phyloP scores from a whole-genome alignment of 2,888 invertebrate genomes.

The Tiphia femorata region DNA sequence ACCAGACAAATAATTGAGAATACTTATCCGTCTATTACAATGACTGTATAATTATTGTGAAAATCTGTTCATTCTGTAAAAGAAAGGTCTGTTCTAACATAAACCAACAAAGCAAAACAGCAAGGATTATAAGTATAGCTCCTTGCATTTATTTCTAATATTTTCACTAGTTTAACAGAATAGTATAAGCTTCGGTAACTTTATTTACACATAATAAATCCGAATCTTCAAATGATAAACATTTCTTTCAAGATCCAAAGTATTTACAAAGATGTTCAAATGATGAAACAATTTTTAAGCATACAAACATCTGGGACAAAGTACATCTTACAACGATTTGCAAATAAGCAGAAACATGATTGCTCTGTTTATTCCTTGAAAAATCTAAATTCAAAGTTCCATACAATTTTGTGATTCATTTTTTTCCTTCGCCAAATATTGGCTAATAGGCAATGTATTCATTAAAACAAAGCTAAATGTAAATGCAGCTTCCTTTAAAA shows the following conservation, averaged over 20 bases:
- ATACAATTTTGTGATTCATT: constrained; percentile 23
- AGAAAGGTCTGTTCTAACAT: no score
- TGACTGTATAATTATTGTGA: no score
- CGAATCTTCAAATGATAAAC: no score
- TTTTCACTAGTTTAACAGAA: constrained; percentile 47
- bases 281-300: constrained; percentile 42
- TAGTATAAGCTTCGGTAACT: constrained; percentile 60
- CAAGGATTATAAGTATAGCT: constrained; percentile 35
- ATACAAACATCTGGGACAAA: constrained; percentile 33
- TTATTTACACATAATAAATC: constrained; percentile 64
- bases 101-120: constrained; percentile 28
- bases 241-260: constrained; percentile 49
- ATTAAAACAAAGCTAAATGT: no score
- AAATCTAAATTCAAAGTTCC: constrained; percentile 21
- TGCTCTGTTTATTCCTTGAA: constrained; percentile 19
- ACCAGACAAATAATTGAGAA: no score
- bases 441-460: constrained; percentile 9
- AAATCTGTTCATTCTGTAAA: not conserved
- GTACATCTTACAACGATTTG: constrained; percentile 25
- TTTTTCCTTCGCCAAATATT: constrained; percentile 30
- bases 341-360: constrained; percentile 33
- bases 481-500: no score
- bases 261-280: constrained; percentile 58
- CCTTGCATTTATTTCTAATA: constrained; percentile 44
- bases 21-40: no score